A percentile compares a stretch with the other conserved stretches of the same genome.
Evolutionary conservation across 2,113 vertebrate species (phyloP).

Genomic region (Falco punctatus): DNA sequence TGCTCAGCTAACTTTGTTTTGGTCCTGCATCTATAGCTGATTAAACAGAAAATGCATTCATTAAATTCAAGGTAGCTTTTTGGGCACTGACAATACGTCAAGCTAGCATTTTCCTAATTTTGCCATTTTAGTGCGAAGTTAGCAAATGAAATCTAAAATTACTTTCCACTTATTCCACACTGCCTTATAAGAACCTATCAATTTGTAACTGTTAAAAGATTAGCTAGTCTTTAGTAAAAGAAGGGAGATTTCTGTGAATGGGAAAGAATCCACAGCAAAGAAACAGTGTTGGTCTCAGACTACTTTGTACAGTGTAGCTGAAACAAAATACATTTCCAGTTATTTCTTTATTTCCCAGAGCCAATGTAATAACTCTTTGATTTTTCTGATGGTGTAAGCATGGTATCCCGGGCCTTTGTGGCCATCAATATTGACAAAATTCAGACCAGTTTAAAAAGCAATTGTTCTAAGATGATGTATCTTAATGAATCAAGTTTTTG

Average conservation of each 20-base stretch:
- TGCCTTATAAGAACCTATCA: not conserved
- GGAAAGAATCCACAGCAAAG: not conserved
- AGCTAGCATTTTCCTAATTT: not conserved
- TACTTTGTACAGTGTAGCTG: not conserved
- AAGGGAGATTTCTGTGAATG: not conserved
- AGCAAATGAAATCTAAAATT: not conserved
- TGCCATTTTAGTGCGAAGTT: not conserved
- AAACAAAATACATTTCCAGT: not conserved
- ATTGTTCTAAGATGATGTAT: not conserved
- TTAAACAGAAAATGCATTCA: not conserved
- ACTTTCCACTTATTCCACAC: not conserved
- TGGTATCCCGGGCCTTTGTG: not conserved
- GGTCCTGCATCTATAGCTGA: not conserved
- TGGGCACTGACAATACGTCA: not conserved
- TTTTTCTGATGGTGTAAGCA: not conserved
- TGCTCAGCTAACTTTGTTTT: not conserved
- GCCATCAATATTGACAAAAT: not conserved
- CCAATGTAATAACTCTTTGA: not conserved
- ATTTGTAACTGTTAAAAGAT: not conserved
- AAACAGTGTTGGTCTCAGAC: not conserved
- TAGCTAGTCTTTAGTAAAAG: not conserved
- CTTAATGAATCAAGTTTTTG: not conserved
- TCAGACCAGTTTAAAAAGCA: not conserved
- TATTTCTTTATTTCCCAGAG: not conserved
- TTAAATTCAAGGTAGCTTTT: not conserved